A percentile compares a stretch with the other conserved stretches of the same genome.
Conservation (phyloP, 2,113 vertebrate genomes). For the Sphaerodactylus townsendi region DNA sequence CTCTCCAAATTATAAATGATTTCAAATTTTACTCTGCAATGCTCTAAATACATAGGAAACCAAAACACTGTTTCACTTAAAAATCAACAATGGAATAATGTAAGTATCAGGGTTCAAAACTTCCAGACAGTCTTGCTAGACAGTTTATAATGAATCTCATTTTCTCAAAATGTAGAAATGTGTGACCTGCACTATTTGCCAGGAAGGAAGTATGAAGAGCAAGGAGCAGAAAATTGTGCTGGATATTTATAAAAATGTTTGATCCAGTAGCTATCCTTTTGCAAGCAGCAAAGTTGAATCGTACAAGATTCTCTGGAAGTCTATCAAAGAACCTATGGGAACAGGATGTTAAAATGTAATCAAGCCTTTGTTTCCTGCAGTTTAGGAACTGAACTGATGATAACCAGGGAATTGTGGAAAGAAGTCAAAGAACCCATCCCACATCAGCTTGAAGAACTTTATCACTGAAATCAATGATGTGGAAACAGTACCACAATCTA, state of each 20-base stretch:
- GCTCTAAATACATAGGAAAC: background rate
- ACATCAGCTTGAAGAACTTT: background rate
- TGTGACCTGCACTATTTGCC: too few species aligned
- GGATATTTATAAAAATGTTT: too few species aligned
- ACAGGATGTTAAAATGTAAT: too few species aligned
- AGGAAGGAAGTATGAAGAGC: background rate
- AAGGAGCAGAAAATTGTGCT: background rate
- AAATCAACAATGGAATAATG: background rate
- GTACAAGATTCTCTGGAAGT: background rate
- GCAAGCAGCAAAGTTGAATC: background rate
- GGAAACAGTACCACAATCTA: background rate
- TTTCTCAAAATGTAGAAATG: constrained; percentile 9
- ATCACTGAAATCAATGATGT: background rate
- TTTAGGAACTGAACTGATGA: background rate
- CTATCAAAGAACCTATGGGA: background rate
- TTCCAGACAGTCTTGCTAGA: background rate
- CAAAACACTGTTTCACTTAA: background rate
- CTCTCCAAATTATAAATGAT: constrained; percentile 13
- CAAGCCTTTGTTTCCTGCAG: background rate
- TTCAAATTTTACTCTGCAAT: background rate
- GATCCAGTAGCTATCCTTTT: background rate
- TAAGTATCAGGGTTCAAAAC: background rate
- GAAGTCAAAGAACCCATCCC: background rate
- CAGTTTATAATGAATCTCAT: constrained; percentile 1
- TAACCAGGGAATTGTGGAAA: background rate